These are phyloP conservation scores for Corythaixoides concolor DNA, from an alignment of 2,113 vertebrate genomes.

Conservation along the genomic window DNA sequence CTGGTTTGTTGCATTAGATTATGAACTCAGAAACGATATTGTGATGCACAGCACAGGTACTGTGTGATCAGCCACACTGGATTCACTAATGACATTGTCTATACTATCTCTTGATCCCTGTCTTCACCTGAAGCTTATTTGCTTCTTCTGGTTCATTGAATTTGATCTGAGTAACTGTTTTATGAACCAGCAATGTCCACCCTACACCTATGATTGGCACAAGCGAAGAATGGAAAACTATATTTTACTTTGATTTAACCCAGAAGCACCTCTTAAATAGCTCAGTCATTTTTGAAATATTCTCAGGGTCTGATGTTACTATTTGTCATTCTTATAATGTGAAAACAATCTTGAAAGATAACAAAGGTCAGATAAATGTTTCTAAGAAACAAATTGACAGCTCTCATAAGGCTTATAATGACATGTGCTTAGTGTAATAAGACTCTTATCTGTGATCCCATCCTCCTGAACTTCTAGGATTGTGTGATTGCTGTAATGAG, in stretches of 20 bases:
- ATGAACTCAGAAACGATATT: not conserved
- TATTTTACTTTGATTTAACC: not conserved
- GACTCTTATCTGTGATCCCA: not conserved
- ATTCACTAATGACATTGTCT: constrained; percentile 7
- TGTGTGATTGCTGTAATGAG: not conserved
- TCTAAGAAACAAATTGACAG: not conserved
- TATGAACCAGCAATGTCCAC: not conserved
- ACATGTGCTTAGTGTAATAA: not conserved
- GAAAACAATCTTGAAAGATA: constrained; percentile 15
- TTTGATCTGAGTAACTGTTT: constrained; percentile 22
- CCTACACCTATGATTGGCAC: not conserved
- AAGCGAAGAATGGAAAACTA: not conserved
- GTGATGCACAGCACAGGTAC: not conserved
- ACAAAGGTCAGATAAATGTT: not conserved
- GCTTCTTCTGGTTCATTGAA: constrained; percentile 6
- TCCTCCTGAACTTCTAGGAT: not conserved
- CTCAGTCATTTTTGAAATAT: not conserved
- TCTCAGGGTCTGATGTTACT: not conserved
- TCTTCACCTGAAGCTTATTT: constrained; percentile 24
- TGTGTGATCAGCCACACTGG: not conserved
- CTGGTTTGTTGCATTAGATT: not conserved
- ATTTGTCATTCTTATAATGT: not conserved
- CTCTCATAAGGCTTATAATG: not conserved
- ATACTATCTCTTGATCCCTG: not conserved
- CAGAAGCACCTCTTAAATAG: not conserved